Evolutionary conservation across 2,888 invertebrate genomes (phyloP), one percentile per base, ranked within the genome.

Genomic region (Melinaea marsaeus): DNA sequence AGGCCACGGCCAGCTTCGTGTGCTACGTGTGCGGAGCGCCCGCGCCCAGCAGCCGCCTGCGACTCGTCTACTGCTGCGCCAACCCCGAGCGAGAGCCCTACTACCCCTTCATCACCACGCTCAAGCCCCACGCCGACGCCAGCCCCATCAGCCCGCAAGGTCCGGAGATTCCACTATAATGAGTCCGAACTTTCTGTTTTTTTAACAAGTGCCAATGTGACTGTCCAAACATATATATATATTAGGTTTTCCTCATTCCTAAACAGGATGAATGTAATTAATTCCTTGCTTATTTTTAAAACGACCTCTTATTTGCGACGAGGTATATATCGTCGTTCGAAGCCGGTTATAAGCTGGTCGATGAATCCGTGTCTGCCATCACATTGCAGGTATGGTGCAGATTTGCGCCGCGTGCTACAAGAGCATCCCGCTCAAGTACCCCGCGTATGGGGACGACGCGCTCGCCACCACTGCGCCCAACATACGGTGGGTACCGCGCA

Each of bases 101-200:
- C 85, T 98, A 96, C 89, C 97, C 98, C 13, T 97, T 97, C 85
- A 95, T 98, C 66, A 95, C 95, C 78, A 93, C 94, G 74, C 89
- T 97, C 77, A 94, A 94, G 85, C 94, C 95, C 65, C 95, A 95
- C 70, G 93, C 94, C 60, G 97, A 97, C 75, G 95, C 97, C 77
- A 95, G 96, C 87, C 96, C 97, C 48, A 95, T 98, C 74, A 96
- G 96, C 87, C 95, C 96, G 65, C 95, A 97, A 91, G 97, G 96
- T 87, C 60, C 77, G 79, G 72, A 35, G 22, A 35, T 46, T 46
- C 42, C 7, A 35, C 13, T 35, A 13, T 34, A 13, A 4, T 3
- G 4, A 32, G 13, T 42, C 42, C 9, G 11, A 2, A 42, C 42
- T 42, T 42, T 0, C 42, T 11, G 42, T 42, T 5, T 42, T n/a